phyloP scores from a whole-genome alignment of 2,797 vertebrate genomes.

The Lepus townsendii region DNA sequence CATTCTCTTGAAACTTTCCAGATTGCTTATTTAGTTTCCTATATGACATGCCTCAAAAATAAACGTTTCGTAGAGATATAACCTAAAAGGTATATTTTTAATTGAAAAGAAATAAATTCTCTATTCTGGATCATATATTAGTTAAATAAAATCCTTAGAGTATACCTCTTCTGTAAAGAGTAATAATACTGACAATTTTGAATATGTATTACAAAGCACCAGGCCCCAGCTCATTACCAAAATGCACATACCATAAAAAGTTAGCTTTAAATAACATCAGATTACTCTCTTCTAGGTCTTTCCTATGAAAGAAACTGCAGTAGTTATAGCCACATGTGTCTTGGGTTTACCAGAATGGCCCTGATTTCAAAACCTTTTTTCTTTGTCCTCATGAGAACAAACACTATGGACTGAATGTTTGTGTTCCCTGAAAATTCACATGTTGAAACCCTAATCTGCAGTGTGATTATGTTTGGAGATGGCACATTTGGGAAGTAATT shows the following conservation, averaged over 20 bases:
- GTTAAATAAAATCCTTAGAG: background rate
- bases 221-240: background rate
- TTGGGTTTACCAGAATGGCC: background rate
- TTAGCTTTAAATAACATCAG: background rate
- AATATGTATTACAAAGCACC: background rate
- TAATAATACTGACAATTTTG: background rate
- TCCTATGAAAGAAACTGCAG: constrained; percentile 1
- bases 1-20: background rate
- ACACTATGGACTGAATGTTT: background rate
- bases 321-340: background rate
- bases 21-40: constrained; percentile 26
- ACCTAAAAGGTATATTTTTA: background rate
- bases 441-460: background rate
- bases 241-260: background rate
- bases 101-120: constrained; percentile 51
- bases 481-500: background rate
- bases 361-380: constrained; percentile 44
- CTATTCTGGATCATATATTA: constrained; percentile 1
- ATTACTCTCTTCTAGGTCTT: background rate
- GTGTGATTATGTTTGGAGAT: background rate
- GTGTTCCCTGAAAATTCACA: background rate
- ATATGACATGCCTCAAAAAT: background rate
- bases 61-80: constrained; percentile 41
- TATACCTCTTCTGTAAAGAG: background rate
- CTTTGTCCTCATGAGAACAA: background rate